Percentiles rank a stretch among this genome's conserved stretches.
Conservation (phyloP, 2,888 invertebrate species). For the Psylliodes chrysocephalus region DNA sequence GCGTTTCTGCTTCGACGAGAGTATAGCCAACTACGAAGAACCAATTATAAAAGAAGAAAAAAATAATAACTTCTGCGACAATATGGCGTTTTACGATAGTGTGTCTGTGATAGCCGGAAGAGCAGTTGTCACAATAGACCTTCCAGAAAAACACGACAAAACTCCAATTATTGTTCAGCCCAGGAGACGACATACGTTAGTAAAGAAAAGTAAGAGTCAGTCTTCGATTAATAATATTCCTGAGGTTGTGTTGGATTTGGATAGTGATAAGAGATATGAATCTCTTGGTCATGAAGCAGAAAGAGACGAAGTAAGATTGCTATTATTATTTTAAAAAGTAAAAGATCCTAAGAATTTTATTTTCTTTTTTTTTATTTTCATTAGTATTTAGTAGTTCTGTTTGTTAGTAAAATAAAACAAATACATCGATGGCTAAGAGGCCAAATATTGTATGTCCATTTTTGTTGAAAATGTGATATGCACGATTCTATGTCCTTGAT, state of each 20-base stretch:
- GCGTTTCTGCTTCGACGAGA: constrained; percentile 78
- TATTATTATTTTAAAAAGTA: too few relatives aligned
- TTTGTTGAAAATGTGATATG: too few relatives aligned
- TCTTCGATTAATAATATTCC: constrained; percentile 27
- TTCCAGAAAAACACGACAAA: constrained; percentile 48
- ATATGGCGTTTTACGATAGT: constrained; percentile 63
- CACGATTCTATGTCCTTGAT: too few relatives aligned
- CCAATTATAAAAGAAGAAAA: constrained; percentile 54
- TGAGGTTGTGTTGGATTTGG: constrained; percentile 33
- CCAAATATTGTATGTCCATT: too few relatives aligned
- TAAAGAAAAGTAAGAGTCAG: constrained; percentile 42
- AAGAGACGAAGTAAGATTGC: constrained; percentile 32
- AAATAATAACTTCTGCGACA: constrained; percentile 61
- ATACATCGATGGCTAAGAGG: too few relatives aligned
- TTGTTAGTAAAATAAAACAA: too few relatives aligned
- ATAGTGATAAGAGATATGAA: constrained; percentile 31
- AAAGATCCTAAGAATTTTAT: too few relatives aligned
- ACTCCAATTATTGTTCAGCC: constrained; percentile 49
- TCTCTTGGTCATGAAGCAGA: constrained; percentile 9
- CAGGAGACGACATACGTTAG: constrained; percentile 51
- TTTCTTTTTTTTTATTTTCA: too few relatives aligned
- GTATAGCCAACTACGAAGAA: constrained; percentile 71
- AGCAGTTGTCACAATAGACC: constrained; percentile 62
- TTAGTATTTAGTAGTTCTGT: too few relatives aligned
- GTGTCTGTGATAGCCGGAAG: constrained; percentile 62